Percentiles rank a stretch among this genome's conserved stretches.
Conservation (phyloP, 2,797 vertebrate species). For the Pachyuromys duprasi region DNA sequence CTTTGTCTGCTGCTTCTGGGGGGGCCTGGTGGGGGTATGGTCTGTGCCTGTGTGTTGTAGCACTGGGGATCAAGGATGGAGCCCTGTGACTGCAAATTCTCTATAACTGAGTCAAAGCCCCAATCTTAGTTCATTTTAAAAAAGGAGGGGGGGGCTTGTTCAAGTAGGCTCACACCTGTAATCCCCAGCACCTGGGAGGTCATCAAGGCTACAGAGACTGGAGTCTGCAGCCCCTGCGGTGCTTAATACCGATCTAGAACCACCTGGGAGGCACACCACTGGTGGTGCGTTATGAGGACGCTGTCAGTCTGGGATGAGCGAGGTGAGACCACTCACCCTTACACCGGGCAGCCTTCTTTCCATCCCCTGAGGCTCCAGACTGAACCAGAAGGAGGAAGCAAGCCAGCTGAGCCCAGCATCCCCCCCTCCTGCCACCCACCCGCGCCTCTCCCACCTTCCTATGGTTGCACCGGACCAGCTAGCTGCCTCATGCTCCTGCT, state of each 20-base stretch:
- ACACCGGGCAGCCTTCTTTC: not conserved
- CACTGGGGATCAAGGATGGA: not conserved
- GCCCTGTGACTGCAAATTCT: not conserved
- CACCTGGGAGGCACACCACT: not conserved
- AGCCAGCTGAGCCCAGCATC: not conserved
- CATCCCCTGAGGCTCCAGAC: not conserved
- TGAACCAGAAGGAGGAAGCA: not conserved
- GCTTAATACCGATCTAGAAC: not conserved
- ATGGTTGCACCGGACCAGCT: not conserved
- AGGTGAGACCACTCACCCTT: not conserved
- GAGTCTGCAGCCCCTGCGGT: not conserved
- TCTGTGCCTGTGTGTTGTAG: not conserved
- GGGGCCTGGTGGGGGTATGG: not conserved
- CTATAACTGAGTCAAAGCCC: too few relatives aligned
- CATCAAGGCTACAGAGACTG: fast-evolving
- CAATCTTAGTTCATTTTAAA: not conserved
- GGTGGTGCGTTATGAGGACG: not conserved
- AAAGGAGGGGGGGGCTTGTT: not conserved
- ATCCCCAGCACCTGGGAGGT: not conserved
- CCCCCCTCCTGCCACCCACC: not conserved
- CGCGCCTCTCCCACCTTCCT: not conserved
- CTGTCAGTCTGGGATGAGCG: not conserved
- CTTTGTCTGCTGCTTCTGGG: not conserved
- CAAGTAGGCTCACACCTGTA: not conserved
- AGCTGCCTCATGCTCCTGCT: too few relatives aligned